phyloP scores from a whole-genome alignment of 2,797 vertebrate species.

The Chromis chromis region DNA sequence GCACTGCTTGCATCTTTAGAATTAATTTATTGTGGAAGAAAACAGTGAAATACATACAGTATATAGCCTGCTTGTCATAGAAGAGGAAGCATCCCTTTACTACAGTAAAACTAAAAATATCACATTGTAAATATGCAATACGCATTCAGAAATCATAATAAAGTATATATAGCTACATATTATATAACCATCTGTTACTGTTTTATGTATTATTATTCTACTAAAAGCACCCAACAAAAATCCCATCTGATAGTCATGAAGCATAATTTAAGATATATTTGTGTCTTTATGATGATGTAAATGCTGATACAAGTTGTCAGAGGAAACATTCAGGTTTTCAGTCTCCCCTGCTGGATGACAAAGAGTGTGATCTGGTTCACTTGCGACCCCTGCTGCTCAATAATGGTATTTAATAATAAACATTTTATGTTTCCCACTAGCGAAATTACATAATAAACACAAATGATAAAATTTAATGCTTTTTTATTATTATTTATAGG shows the following conservation, averaged over 20 bases:
- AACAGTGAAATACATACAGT: not conserved
- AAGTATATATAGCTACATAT: not conserved
- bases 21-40: constrained; percentile 28
- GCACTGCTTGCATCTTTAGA: constrained; percentile 1
- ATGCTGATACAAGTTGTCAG: too few species aligned
- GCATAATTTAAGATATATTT: not conserved
- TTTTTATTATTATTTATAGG: not conserved
- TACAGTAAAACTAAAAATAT: not conserved
- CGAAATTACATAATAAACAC: not conserved
- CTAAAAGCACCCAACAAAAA: not conserved
- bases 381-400: constrained; percentile 70
- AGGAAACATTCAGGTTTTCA: not conserved
- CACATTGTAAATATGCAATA: not conserved
- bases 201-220: not conserved
- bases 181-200: not conserved
- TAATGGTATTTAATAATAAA: not conserved
- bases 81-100: not conserved
- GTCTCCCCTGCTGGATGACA: not conserved
- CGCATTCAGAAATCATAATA: not conserved
- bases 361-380: constrained; percentile 11
- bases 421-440: not conserved
- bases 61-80: not conserved
- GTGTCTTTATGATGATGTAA: not conserved
- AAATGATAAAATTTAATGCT: not conserved
- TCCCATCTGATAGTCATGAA: not conserved